These are phyloP conservation scores for Cliona cf. orientalis DNA, from an alignment of 37 sponge, comb jelly and placozoan genomes.

Conservation along the genomic window DNA sequence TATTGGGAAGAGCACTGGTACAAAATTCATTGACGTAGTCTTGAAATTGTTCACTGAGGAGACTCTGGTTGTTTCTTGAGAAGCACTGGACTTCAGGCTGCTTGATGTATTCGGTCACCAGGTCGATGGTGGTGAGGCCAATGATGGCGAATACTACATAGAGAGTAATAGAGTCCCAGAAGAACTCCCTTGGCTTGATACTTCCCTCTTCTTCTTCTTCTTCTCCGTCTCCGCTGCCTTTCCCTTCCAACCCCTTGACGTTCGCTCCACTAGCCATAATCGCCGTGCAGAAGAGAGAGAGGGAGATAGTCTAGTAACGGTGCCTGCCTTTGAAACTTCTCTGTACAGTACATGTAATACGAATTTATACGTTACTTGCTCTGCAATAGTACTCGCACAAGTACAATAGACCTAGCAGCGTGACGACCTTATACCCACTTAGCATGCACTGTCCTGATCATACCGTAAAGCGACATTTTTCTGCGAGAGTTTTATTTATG, in stretches of 20 bases:
- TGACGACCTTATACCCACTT: too few relatives aligned
- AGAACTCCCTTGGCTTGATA: constrained; percentile 38
- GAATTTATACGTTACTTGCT: too few relatives aligned
- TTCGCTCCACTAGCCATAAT: too few relatives aligned
- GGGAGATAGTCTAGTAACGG: too few relatives aligned
- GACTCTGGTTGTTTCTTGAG: neutral
- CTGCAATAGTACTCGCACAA: too few relatives aligned
- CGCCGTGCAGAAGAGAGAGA: too few relatives aligned
- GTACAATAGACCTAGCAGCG: too few relatives aligned
- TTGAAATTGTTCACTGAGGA: neutral
- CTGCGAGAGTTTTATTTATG: too few relatives aligned
- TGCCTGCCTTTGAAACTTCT: too few relatives aligned
- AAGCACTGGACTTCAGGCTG: constrained; percentile 9
- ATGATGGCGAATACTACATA: constrained; percentile 45
- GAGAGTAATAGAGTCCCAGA: constrained; percentile 54
- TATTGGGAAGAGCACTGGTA: constrained; percentile 12
- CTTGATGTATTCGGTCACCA: constrained; percentile 33
- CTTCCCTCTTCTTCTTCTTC: constrained; percentile 7
- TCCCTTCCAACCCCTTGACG: constrained; percentile 14
- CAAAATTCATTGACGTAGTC: constrained; percentile 34
- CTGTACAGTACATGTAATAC: too few relatives aligned
- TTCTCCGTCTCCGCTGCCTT: neutral
- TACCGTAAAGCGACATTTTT: too few relatives aligned
- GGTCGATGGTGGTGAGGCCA: constrained; percentile 34
- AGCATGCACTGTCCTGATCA: too few relatives aligned